These are phyloP conservation scores for Phenganax subtilis DNA, from an alignment of 92 coral and sea anemone genomes.

Conservation along the genomic window DNA sequence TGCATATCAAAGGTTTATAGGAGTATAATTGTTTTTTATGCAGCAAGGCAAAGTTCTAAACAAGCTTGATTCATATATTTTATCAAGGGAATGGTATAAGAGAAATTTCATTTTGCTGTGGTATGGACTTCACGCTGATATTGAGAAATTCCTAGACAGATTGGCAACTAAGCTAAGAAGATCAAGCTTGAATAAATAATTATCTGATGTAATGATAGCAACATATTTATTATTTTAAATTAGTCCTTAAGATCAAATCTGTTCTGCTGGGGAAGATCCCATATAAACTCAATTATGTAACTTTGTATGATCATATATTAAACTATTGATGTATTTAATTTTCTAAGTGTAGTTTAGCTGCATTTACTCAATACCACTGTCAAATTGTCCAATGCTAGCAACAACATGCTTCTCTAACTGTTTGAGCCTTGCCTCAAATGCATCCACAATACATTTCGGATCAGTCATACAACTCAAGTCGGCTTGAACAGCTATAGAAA, in stretches of 20 bases:
- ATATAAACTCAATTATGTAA: neutral
- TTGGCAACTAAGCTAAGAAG: conserved; percentile 5
- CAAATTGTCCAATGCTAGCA: neutral
- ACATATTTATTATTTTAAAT: neutral
- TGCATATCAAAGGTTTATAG: conserved; percentile 64
- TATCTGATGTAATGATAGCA: neutral
- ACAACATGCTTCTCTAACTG: conserved; percentile 25
- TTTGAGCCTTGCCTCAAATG: conserved; percentile 49
- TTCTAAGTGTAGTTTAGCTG: neutral
- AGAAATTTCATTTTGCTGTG: conserved; percentile 61
- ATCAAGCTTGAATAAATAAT: neutral
- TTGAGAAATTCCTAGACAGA: conserved; percentile 45
- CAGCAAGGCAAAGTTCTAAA: neutral
- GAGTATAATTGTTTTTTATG: neutral
- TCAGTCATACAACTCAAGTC: conserved; percentile 66
- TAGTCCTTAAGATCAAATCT: too few species aligned
- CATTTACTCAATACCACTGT: conserved; percentile 30
- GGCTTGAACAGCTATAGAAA: conserved; percentile 65
- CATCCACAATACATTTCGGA: conserved; percentile 59
- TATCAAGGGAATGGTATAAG: conserved; percentile 76
- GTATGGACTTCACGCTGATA: conserved; percentile 57
- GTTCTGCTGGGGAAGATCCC: too few species aligned
- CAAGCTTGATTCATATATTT: neutral
- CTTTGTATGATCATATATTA: neutral
- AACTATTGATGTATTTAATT: neutral